Conservation (phyloP, 2,797 vertebrate genomes). For the Pangasius sanitwongsei region DNA sequence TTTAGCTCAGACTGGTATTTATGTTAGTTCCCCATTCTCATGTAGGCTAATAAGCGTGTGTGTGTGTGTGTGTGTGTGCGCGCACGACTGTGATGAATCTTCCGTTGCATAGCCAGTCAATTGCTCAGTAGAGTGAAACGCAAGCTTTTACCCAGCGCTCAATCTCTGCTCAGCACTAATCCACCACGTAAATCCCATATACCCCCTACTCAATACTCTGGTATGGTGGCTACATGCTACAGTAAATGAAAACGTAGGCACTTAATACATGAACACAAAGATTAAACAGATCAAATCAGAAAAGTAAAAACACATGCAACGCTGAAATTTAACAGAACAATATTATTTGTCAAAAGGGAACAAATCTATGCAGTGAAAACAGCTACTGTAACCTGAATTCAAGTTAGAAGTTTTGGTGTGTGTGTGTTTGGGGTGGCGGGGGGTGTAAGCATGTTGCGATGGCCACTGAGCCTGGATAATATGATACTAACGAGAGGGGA, state of each 20-base stretch:
- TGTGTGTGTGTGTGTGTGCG: neutral
- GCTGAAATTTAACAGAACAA: too few relatives aligned
- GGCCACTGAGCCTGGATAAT: slow-evolving; percentile 54
- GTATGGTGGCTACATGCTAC: neutral
- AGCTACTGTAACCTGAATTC: neutral
- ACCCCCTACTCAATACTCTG: neutral
- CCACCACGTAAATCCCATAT: slow-evolving; percentile 4
- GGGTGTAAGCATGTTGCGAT: neutral
- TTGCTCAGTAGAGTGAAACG: slow-evolving; percentile 21
- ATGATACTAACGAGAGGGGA: slow-evolving; percentile 58
- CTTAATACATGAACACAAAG: neutral
- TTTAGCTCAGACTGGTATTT: slow-evolving; percentile 28
- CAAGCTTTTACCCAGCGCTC: slow-evolving; percentile 26
- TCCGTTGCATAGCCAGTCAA: slow-evolving; percentile 17
- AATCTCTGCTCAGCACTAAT: slow-evolving; percentile 16
- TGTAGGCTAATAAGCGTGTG: neutral
- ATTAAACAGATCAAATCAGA: neutral
- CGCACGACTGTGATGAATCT: neutral
- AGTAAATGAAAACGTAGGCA: neutral
- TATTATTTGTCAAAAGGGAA: neutral
- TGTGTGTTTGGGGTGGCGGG: neutral
- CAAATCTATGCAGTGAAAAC: neutral
- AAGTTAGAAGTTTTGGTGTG: neutral
- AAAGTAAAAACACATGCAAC: neutral
- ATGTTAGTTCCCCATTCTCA: slow-evolving; percentile 22